These are phyloP conservation scores for Morphnarchus princeps DNA, from an alignment of 2,113 vertebrate species.

Conservation along the genomic window DNA sequence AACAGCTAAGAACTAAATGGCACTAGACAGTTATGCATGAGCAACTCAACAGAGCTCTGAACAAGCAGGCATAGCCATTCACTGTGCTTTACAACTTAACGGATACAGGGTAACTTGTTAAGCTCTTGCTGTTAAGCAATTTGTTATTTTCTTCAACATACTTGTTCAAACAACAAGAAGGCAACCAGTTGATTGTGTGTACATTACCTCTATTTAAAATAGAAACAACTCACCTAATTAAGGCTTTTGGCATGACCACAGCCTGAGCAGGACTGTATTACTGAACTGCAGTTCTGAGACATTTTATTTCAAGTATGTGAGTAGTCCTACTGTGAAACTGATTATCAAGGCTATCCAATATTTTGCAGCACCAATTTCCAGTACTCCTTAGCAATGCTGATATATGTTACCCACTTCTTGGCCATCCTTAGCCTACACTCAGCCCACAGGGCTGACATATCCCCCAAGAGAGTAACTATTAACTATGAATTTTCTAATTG, in stretches of 20 bases:
- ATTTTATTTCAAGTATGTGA: not conserved
- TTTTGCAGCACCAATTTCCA: not conserved
- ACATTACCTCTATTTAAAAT: not conserved
- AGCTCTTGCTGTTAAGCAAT: not conserved
- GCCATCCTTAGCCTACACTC: not conserved
- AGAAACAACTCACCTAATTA: not conserved
- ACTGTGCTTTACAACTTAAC: not conserved
- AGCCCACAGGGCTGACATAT: not conserved
- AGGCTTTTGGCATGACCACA: not conserved
- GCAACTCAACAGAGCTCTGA: not conserved
- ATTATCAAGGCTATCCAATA: not conserved
- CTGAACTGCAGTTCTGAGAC: not conserved
- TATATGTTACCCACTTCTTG: not conserved
- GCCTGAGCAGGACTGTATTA: not conserved
- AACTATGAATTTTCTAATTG: not conserved
- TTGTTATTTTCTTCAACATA: not conserved
- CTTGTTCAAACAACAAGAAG: not conserved
- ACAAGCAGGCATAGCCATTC: not conserved
- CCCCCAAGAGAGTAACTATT: not conserved
- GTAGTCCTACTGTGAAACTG: not conserved
- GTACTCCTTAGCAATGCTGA: not conserved
- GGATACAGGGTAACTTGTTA: not conserved
- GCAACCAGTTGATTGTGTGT: not conserved
- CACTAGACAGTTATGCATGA: not conserved
- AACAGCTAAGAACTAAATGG: not conserved